Base-by-base conservation (phyloP, 2,888 invertebrate genomes). In the Spisula subtruncata region DNA sequence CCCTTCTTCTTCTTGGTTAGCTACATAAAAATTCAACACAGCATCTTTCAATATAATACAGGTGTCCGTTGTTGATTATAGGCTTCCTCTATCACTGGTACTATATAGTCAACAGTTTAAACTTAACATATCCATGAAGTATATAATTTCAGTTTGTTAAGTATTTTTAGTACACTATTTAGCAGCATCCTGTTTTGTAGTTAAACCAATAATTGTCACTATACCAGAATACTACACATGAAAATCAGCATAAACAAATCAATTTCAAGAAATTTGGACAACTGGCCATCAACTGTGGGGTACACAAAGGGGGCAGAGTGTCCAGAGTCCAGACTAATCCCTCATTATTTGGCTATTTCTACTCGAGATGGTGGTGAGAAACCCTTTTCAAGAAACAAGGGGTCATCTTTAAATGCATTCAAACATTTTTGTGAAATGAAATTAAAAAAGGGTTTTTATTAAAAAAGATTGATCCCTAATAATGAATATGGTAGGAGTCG, bases 181-280 rank as follows among this genome's bases (percentile, higher is more conserved):
- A 66, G 60, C 25, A 66, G 60, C 60, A 66, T 66, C 51, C 75
- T 75, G 46, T 20, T 66, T 41, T 66, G 60, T 25, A 25, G 20
- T 25, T 18, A 75, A 75, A 75, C 75, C 66, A 25, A 81, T 81
- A 85, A 82, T 80, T 88, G 88, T 90, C 87, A 83, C 85, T 86
- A 90, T 79, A 83, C 75, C 83, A 51, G 71, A 75, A 83, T 16
- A 88, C 86, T 90, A 88, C 87, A 91, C 91, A 91, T 32, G 85
- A 87, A 89, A 83, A 85, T 88, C 87, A 86, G 87, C 91, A 91
- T 91, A 91, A 90, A 91, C 91, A 91, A 88, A 90, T 91, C 91
- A 90, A 91, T 91, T 91, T 91, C 89, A 87, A 86, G 88, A 91
- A 89, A 89, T 91, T 90, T 90, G 91, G 91, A 91, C 91, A 91